Conservation (phyloP, 2,888 invertebrate genomes). For the Yponomeuta malinellus region DNA sequence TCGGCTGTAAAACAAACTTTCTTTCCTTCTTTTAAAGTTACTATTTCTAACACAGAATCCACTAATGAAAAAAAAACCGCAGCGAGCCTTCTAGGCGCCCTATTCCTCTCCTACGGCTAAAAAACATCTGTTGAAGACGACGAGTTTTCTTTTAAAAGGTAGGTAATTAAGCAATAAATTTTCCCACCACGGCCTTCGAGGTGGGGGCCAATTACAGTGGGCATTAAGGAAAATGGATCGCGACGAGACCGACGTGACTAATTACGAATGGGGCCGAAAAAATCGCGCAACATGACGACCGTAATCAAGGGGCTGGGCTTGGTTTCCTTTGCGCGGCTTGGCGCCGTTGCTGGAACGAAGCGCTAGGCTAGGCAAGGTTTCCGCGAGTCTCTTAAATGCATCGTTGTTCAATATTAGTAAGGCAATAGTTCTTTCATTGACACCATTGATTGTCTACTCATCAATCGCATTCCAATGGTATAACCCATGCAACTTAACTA, state of each 20-base stretch:
- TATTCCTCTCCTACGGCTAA: slow-evolving; percentile 43
- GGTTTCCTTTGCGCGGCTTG: slow-evolving; percentile 28
- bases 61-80: background rate
- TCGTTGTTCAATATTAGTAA: no score
- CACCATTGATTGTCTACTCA: no score
- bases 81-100: background rate
- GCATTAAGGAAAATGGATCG: slow-evolving; percentile 71
- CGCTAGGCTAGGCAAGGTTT: no score
- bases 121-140: slow-evolving; percentile 72
- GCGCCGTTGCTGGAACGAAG: background rate
- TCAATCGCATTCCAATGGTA: no score
- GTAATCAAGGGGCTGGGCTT: slow-evolving; percentile 72
- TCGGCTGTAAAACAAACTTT: no score
- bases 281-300: slow-evolving; percentile 73
- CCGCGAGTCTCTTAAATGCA: background rate
- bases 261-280: slow-evolving; percentile 71
- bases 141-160: slow-evolving; percentile 55
- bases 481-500: no score
- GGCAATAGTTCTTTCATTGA: no score
- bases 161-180: slow-evolving; percentile 78
- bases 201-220: slow-evolving; percentile 67
- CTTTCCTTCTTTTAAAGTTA: no score
- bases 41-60: no score
- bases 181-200: slow-evolving; percentile 55
- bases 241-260: slow-evolving; percentile 57